Conservation (phyloP, 2,797 vertebrate species). For the Mormyrus proboscirostris region DNA sequence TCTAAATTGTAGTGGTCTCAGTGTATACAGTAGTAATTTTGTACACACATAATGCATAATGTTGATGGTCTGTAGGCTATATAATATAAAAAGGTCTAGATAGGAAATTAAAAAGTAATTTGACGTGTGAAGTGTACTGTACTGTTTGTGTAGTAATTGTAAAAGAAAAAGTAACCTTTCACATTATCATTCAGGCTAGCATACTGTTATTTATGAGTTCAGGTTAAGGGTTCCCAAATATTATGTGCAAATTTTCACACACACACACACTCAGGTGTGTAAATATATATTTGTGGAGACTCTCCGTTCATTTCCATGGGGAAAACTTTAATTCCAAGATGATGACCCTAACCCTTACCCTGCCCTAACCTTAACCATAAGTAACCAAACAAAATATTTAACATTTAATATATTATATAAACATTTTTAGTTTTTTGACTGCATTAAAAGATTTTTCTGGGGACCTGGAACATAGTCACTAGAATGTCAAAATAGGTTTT, state of each 20-base stretch:
- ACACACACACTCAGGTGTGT: neutral
- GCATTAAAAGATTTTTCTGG: too few species aligned
- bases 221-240: neutral
- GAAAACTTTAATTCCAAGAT: too few species aligned
- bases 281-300: neutral
- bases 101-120: neutral
- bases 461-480: too few species aligned
- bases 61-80: neutral
- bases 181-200: neutral
- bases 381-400: too few species aligned
- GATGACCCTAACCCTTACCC: too few species aligned
- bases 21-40: neutral
- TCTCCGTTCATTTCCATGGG: too few species aligned
- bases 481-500: too few species aligned
- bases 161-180: neutral
- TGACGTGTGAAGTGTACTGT: neutral
- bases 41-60: neutral
- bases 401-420: too few species aligned
- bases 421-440: too few species aligned
- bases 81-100: neutral
- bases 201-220: neutral
- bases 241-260: neutral
- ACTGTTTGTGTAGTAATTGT: neutral
- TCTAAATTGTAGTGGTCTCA: neutral
- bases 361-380: too few species aligned